Evolutionary conservation across 2,113 vertebrate genomes (phyloP), one percentile per base, ranked within the genome.

Genomic region (Pterocles burchelli): DNA sequence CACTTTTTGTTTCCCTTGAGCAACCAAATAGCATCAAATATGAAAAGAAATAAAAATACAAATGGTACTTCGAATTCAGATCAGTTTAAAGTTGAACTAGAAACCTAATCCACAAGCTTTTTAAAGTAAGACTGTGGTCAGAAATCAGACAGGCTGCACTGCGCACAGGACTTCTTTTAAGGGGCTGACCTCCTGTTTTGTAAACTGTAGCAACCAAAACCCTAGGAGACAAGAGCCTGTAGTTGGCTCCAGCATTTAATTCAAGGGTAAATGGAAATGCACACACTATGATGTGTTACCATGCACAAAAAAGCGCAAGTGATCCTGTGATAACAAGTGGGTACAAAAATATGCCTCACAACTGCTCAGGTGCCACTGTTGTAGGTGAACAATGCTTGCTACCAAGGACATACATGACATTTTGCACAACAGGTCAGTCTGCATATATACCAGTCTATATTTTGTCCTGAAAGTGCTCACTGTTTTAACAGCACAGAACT

Each of bases 381-480:
- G 24, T 0, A n/a, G 36, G 17, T 3, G 29, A 85, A 36, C 49
- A 36, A 17, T 0, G 1, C 17, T 31, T 13, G 29, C 43, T 24
- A 24, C 61, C 31, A n/a, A 63, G 11, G 66, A 34, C 0, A 1
- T 7, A 11, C 8, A 2, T 1, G 13, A 73, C 24, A 43, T 49
- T 75, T n/a, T 31, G 13, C 24, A 80, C 10, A 13, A 34, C 24
- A 73, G 6, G 14, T 36, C 77, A 54, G 21, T 25, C 29, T 61
- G 41, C 41, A 41, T 41, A 13, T 41, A 41, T 12, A n/a, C 29
- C 17, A 14, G 10, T 2, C 3, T 9, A 0, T 18, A 19, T 21
- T 78, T 88, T 33, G 24, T 22, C 46, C 36, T 77, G 5, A 61
- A 61, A 55, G 17, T 0, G 0, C 21, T 85, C 22, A 14, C 10